Evolutionary conservation across 2,797 vertebrate species (phyloP).

Genomic region (Lophotriccus pileatus): DNA sequence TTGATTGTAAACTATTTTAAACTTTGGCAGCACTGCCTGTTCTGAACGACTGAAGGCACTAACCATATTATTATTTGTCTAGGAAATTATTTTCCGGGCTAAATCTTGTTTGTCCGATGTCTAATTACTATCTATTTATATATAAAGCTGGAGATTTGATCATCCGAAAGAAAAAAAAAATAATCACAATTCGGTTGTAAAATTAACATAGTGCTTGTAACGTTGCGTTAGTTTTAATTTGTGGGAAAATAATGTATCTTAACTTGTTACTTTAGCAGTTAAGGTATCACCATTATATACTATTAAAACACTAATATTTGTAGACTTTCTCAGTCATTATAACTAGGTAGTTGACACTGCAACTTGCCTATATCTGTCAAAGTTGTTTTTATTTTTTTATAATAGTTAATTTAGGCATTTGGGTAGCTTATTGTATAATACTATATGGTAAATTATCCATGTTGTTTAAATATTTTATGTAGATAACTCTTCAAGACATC

Average conservation of each 20-base stretch:
- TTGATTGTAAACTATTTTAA: conserved; percentile 83
- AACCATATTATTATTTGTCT: conserved; percentile 74
- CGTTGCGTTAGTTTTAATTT: conserved; percentile 76
- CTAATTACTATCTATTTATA: conserved; percentile 77
- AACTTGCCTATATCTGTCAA: conserved; percentile 77
- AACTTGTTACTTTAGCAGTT: conserved; percentile 76
- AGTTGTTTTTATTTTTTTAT: conserved; percentile 75
- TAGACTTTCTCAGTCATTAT: conserved; percentile 78
- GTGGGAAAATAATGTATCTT: conserved; percentile 75
- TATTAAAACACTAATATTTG: conserved; percentile 75
- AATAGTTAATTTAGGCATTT: conserved; percentile 76
- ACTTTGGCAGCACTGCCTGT: conserved; percentile 75
- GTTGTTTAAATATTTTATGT: conserved; percentile 80
- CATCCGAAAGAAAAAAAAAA: conserved; percentile 58
- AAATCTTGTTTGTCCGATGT: conserved; percentile 75
- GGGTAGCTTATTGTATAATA: conserved; percentile 74
- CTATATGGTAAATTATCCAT: conserved; percentile 79
- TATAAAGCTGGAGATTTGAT: conserved; percentile 73
- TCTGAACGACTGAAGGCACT: conserved; percentile 76
- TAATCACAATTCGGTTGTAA: conserved; percentile 70
- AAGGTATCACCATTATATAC: conserved; percentile 76
- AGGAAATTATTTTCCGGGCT: conserved; percentile 71
- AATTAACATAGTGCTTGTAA: conserved; percentile 76
- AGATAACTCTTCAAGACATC: conserved; percentile 74
- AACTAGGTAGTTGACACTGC: conserved; percentile 79